Conservation (phyloP, 2,113 vertebrate genomes). For the Cryptotis parvus region DNA sequence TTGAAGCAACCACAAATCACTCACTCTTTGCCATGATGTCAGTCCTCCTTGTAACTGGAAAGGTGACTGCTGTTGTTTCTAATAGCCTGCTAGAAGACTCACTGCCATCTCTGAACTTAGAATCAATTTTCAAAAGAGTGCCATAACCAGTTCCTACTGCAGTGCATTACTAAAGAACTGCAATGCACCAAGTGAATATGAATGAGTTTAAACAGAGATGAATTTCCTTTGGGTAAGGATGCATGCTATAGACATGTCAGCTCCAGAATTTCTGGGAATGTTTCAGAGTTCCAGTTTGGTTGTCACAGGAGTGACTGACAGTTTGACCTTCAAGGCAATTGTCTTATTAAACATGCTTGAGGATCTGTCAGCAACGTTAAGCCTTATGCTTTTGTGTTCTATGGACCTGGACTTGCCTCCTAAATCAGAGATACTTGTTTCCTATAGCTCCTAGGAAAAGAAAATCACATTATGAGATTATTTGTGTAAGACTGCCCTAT, state of each 20-base stretch:
- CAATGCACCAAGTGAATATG: constrained; percentile 54
- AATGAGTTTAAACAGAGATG: constrained; percentile 47
- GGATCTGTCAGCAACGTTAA: constrained; percentile 32
- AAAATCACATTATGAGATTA: background rate
- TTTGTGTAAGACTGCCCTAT: background rate
- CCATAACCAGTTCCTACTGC: constrained; percentile 40
- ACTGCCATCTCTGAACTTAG: constrained; percentile 46
- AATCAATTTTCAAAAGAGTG: constrained; percentile 23
- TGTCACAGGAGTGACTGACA: constrained; percentile 22
- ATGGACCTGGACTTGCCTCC: constrained; percentile 14
- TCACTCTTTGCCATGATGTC: constrained; percentile 55
- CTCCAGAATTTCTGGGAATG: constrained; percentile 24
- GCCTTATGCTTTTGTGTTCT: constrained; percentile 8
- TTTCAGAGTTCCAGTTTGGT: constrained; percentile 33
- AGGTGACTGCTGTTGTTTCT: constrained; percentile 61
- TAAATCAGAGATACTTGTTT: constrained; percentile 59
- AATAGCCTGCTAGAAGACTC: constrained; percentile 52
- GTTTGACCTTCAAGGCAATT: constrained; percentile 2
- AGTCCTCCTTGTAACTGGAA: constrained; percentile 69
- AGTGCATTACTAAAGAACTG: background rate
- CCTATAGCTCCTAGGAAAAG: background rate
- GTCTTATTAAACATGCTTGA: constrained; percentile 20
- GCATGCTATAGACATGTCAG: background rate
- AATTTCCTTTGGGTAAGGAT: constrained; percentile 1
- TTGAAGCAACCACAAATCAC: constrained; percentile 11